A percentile compares a stretch with the other conserved stretches of the same genome.
These are phyloP conservation scores for Augochlora pura DNA, from an alignment of 1,140 invertebrate species.

Conservation along the genomic window DNA sequence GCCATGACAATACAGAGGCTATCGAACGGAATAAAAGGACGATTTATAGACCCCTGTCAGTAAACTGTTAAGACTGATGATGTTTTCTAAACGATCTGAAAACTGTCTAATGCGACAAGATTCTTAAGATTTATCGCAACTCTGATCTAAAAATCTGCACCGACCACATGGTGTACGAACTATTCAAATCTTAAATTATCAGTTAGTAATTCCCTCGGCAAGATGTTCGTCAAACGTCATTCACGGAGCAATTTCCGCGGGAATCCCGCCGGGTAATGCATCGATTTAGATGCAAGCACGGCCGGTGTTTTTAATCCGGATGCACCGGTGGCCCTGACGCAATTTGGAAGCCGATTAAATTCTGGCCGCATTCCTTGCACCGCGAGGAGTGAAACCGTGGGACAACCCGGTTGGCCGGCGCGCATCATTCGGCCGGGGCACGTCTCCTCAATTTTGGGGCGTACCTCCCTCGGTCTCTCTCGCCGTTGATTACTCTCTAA, in stretches of 20 bases:
- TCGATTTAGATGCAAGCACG: neutral
- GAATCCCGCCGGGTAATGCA: neutral
- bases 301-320: neutral
- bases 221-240: neutral
- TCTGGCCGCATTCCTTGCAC: conserved; percentile 37
- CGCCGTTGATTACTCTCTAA: conserved; percentile 47
- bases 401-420: neutral
- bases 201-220: too few species aligned
- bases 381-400: conserved; percentile 12
- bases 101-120: too few species aligned
- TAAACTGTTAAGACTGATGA: too few species aligned
- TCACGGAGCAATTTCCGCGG: neutral
- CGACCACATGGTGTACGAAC: too few species aligned
- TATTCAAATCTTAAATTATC: too few species aligned
- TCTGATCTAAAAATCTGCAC: too few species aligned
- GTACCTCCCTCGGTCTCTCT: conserved; percentile 14
- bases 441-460: conserved; percentile 45
- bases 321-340: neutral
- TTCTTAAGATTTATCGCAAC: too few species aligned
- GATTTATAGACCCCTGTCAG: too few species aligned
- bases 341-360: conserved; percentile 52
- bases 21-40: too few species aligned
- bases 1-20: too few species aligned
- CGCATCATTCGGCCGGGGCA: conserved; percentile 2
- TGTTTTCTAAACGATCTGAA: too few species aligned